Conservation (phyloP, 2,797 vertebrate species). For the Diplodus sargus region DNA sequence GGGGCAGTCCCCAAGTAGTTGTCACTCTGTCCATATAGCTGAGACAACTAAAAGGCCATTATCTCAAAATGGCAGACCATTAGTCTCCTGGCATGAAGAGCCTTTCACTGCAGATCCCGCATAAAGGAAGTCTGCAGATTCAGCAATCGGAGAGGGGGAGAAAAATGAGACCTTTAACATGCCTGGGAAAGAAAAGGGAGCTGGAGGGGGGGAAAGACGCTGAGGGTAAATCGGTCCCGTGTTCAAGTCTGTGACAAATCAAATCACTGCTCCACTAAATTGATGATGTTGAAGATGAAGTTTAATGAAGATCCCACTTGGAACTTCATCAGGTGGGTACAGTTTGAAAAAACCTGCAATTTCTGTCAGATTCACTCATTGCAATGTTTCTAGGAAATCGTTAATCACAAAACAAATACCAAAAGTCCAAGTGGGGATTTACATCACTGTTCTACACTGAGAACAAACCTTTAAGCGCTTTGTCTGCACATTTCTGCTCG, state of each 20-base stretch:
- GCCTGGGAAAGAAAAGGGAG: slow-evolving; percentile 26
- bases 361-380: not conserved
- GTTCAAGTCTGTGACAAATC: slow-evolving; percentile 56
- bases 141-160: slow-evolving; percentile 46
- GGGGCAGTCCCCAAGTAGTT: slow-evolving; percentile 68
- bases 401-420: not conserved
- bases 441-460: not conserved
- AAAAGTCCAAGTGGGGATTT: not conserved
- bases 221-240: slow-evolving; percentile 54
- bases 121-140: slow-evolving; percentile 71
- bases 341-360: no score
- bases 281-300: not conserved
- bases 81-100: slow-evolving; percentile 69
- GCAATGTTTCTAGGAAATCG: not conserved
- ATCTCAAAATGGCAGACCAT: slow-evolving; percentile 74
- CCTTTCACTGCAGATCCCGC: slow-evolving; percentile 54
- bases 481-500: not conserved
- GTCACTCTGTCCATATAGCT: slow-evolving; percentile 57
- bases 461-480: not conserved
- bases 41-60: slow-evolving; percentile 74
- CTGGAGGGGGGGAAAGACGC: not conserved
- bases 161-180: slow-evolving; percentile 60
- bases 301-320: no score
- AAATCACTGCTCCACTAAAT: slow-evolving; percentile 26
- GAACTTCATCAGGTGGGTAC: no score